Evolutionary conservation across 2,113 vertebrate genomes (phyloP).

Genomic region (Oostethus manadensis): DNA sequence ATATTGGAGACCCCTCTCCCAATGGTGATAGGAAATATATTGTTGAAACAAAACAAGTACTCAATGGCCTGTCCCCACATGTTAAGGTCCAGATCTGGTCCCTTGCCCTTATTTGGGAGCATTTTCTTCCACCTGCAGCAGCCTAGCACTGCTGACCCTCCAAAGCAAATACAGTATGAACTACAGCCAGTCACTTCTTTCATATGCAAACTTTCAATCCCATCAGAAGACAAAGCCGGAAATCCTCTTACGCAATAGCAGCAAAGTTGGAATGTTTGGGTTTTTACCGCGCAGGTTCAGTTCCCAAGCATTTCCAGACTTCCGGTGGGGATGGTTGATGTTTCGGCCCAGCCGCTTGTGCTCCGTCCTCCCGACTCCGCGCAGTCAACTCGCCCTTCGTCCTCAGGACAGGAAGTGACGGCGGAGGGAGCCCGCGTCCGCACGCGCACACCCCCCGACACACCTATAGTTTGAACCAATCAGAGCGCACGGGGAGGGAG

Average conservation of each 20-base stretch:
- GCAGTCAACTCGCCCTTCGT: constrained; percentile 10
- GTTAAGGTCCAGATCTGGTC: constrained; percentile 32
- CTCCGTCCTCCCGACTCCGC: constrained; percentile 1
- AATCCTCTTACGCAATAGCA: constrained; percentile 16
- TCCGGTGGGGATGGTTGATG: background rate
- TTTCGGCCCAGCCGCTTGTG: background rate
- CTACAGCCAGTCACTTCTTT: too few relatives aligned
- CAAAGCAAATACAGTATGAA: background rate
- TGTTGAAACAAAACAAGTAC: background rate
- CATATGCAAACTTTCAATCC: background rate
- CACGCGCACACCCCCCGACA: constrained; percentile 59
- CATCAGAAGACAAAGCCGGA: background rate
- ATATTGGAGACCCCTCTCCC: too few relatives aligned
- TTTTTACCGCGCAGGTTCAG: constrained; percentile 39
- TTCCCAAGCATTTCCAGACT: constrained; percentile 21
- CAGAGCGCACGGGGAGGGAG: background rate
- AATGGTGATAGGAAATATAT: background rate
- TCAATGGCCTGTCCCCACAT: constrained; percentile 27
- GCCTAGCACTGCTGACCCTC: background rate
- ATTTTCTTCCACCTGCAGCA: background rate
- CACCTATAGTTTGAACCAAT: constrained; percentile 69
- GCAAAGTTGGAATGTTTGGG: background rate
- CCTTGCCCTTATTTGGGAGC: background rate
- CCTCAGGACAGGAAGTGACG: constrained; percentile 7
- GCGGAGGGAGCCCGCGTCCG: background rate